A percentile compares a stretch with the other conserved stretches of the same genome.
phyloP scores from a whole-genome alignment of 2,888 invertebrate genomes.

The Andricus quercusramuli region DNA sequence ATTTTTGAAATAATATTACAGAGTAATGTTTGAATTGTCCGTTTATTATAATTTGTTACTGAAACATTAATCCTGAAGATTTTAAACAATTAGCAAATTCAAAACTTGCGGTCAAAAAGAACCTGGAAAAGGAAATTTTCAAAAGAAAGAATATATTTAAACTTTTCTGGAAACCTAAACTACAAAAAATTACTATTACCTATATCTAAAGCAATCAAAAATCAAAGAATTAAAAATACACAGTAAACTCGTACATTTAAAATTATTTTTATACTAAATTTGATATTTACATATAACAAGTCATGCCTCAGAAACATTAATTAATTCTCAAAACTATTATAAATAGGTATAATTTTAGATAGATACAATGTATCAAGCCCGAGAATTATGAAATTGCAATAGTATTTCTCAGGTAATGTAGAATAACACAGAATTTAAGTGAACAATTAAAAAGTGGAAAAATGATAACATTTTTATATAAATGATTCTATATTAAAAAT shows the following conservation, averaged over 20 bases:
- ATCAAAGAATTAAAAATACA: not conserved
- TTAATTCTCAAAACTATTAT: not conserved
- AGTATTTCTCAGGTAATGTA: not conserved
- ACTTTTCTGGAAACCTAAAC: not conserved
- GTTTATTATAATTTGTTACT: no score
- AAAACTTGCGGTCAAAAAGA: no score
- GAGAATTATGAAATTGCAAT: not conserved
- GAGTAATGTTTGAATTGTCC: not conserved
- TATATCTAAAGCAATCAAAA: slow-evolving; percentile 32
- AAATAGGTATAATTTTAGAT: not conserved
- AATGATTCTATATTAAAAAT: not conserved
- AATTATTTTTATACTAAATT: slow-evolving; percentile 11
- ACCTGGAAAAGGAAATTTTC: not conserved
- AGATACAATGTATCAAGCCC: not conserved
- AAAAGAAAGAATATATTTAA: not conserved
- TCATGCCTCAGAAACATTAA: slow-evolving; percentile 5
- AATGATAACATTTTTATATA: not conserved
- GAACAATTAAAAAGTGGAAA: not conserved
- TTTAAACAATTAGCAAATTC: no score
- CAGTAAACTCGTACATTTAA: slow-evolving; percentile 3
- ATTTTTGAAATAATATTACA: not conserved
- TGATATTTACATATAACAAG: slow-evolving; percentile 27
- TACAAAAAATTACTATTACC: slow-evolving; percentile 4
- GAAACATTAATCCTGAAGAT: no score
- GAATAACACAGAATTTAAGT: not conserved